These are phyloP conservation scores for Himalopsyche japonica DNA, from an alignment of 2,888 invertebrate genomes.

Conservation along the genomic window DNA sequence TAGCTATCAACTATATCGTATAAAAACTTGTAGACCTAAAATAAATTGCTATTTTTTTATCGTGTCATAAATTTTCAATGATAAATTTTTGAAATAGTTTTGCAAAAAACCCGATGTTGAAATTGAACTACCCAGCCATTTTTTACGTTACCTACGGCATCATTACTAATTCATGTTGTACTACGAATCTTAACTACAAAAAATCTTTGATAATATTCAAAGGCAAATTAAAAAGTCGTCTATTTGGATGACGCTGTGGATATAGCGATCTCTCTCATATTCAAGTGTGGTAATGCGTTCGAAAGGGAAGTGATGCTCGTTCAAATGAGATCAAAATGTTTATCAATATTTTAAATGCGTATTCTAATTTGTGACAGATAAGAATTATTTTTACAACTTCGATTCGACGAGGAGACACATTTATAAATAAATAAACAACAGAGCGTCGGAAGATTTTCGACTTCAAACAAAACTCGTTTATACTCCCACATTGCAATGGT, in stretches of 20 bases:
- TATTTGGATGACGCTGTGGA: not conserved
- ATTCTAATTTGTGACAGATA: slow-evolving; percentile 17
- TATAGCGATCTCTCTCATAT: not conserved
- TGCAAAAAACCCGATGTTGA: not conserved
- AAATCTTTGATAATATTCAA: not conserved
- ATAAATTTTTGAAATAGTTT: too few species aligned
- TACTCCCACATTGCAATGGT: slow-evolving; percentile 21
- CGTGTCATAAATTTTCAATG: too few species aligned
- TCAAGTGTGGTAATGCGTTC: not conserved
- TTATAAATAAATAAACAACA: slow-evolving; percentile 31
- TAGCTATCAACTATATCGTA: too few species aligned
- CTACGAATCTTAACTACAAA: not conserved
- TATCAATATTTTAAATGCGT: slow-evolving; percentile 27
- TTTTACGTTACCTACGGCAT: slow-evolving; percentile 20
- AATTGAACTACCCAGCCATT: not conserved
- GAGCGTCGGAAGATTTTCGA: slow-evolving; percentile 11
- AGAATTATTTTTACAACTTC: slow-evolving; percentile 12
- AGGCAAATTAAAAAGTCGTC: not conserved
- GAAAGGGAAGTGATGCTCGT: not conserved
- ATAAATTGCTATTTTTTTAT: too few species aligned
- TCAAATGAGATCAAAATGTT: slow-evolving; percentile 34
- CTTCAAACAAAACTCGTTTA: slow-evolving; percentile 27
- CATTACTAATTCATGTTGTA: slow-evolving; percentile 30
- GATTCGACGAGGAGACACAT: slow-evolving; percentile 12
- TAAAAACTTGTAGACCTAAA: too few species aligned